A percentile compares a stretch with the other conserved stretches of the same genome.
Evolutionary conservation across 1,140 invertebrate genomes (phyloP).

Genomic region (Drosophila fuyamai): DNA sequence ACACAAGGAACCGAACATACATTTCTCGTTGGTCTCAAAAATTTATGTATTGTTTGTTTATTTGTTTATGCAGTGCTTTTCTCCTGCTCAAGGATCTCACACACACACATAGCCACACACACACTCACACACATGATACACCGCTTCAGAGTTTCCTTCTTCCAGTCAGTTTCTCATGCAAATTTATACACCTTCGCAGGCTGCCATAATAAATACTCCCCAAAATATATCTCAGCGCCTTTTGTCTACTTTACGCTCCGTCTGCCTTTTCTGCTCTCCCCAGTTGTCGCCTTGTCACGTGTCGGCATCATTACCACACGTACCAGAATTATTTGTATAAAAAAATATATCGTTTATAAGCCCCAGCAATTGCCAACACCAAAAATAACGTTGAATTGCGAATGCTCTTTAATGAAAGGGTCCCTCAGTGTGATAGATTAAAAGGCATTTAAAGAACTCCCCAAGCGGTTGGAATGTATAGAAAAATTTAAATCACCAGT

Average conservation of each 20-base stretch:
- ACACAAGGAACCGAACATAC: slow-evolving; percentile 52
- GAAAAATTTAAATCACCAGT: slow-evolving; percentile 55
- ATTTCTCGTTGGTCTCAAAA: slow-evolving; percentile 51
- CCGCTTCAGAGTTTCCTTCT: slow-evolving; percentile 9
- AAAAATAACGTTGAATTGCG: slow-evolving; percentile 8
- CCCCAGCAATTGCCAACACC: slow-evolving; percentile 33
- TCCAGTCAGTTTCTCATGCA: slow-evolving; percentile 63
- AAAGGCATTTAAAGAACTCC: neutral
- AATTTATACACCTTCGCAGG: slow-evolving; percentile 76
- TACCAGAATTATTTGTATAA: slow-evolving; percentile 78
- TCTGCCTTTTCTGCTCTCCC: slow-evolving; percentile 22
- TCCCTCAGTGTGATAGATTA: neutral
- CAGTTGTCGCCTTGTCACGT: slow-evolving; percentile 70
- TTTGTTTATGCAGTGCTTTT: slow-evolving; percentile 79
- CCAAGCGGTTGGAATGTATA: neutral
- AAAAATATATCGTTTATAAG: slow-evolving; percentile 75
- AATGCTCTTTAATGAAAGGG: slow-evolving; percentile 10
- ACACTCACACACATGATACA: slow-evolving; percentile 10
- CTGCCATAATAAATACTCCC: slow-evolving; percentile 76
- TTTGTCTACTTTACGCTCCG: slow-evolving; percentile 59
- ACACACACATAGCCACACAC: slow-evolving; percentile 8
- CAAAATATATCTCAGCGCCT: slow-evolving; percentile 79
- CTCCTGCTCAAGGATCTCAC: slow-evolving; percentile 28
- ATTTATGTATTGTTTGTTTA: slow-evolving; percentile 82
- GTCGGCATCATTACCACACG: slow-evolving; percentile 81